Percentiles rank a stretch among this genome's conserved stretches.
Conservation (phyloP, 1,140 invertebrate species). For the Drosophila neocordata region DNA sequence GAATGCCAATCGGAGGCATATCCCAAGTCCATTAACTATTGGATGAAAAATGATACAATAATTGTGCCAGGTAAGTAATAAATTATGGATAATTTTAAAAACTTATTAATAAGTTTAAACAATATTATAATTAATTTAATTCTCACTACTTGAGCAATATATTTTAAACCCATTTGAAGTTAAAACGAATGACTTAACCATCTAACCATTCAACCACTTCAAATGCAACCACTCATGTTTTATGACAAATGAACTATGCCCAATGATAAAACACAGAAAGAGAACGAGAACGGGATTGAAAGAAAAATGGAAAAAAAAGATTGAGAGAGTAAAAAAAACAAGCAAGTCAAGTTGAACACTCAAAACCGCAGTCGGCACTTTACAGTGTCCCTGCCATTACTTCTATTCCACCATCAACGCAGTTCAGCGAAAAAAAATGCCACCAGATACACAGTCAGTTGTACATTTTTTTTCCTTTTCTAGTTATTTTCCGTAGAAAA, state of each 20-base stretch:
- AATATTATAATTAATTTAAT: background rate
- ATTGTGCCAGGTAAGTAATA: slow-evolving; percentile 91
- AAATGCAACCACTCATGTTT: slow-evolving; percentile 63
- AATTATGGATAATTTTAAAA: background rate
- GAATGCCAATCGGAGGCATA: slow-evolving; percentile 94
- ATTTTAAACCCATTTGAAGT: slow-evolving; percentile 16
- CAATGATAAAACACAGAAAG: slow-evolving; percentile 28
- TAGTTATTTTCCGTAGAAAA: slow-evolving; percentile 58
- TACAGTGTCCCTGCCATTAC: background rate
- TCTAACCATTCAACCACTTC: slow-evolving; percentile 41
- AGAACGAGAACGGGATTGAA: slow-evolving; percentile 1
- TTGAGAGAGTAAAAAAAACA: slow-evolving; percentile 31
- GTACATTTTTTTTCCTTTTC: slow-evolving; percentile 54
- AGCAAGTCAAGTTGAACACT: slow-evolving; percentile 49
- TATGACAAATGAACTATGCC: slow-evolving; percentile 63
- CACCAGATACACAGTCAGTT: slow-evolving; percentile 29
- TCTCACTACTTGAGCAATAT: background rate
- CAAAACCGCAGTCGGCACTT: slow-evolving; percentile 63
- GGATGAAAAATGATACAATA: slow-evolving; percentile 91
- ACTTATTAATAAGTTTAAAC: background rate
- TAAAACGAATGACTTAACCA: slow-evolving; percentile 34
- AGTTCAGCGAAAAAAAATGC: slow-evolving; percentile 51
- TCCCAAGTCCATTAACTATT: slow-evolving; percentile 94
- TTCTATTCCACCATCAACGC: slow-evolving; percentile 26
- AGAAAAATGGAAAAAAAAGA: slow-evolving; percentile 19